Evolutionary conservation across 64 coral and sea anemone species (phyloP).

Genomic region (Stichodactyla mertensii): DNA sequence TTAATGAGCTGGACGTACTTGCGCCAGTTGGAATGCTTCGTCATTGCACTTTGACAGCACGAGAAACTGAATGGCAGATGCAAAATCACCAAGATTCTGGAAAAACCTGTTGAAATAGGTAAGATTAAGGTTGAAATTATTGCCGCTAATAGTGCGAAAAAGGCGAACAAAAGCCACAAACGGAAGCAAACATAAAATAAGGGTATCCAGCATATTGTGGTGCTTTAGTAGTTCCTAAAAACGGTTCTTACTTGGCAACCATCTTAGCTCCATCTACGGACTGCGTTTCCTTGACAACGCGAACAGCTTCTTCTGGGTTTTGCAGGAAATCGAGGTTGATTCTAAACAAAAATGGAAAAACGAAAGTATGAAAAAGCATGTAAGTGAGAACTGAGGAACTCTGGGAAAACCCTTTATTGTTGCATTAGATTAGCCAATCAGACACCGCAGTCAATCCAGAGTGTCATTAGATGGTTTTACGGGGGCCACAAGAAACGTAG

Average conservation of each 20-base stretch:
- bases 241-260: constrained; percentile 70
- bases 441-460: too few species aligned
- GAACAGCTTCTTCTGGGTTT: constrained; percentile 97
- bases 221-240: not conserved
- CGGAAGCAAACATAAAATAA: too few species aligned
- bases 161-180: too few species aligned
- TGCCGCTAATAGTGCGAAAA: not conserved
- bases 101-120: constrained; percentile 62
- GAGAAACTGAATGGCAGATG: constrained; percentile 97
- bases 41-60: constrained; percentile 99
- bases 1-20: constrained; percentile 38
- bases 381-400: not conserved
- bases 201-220: too few species aligned
- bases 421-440: too few species aligned
- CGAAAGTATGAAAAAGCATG: not conserved
- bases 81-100: constrained; percentile 98
- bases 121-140: not conserved
- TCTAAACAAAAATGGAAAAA: constrained; percentile 26
- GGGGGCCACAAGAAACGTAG: not conserved
- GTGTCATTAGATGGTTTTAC: not conserved
- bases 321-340: constrained; percentile 89
- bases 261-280: constrained; percentile 98
- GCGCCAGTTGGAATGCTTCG: constrained; percentile 98
- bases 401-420: too few species aligned
- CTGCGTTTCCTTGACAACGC: constrained; percentile 92